Percentiles rank a stretch among this genome's conserved stretches.
phyloP scores from a whole-genome alignment of 2,888 invertebrate species.

The Escarpia spicata region DNA sequence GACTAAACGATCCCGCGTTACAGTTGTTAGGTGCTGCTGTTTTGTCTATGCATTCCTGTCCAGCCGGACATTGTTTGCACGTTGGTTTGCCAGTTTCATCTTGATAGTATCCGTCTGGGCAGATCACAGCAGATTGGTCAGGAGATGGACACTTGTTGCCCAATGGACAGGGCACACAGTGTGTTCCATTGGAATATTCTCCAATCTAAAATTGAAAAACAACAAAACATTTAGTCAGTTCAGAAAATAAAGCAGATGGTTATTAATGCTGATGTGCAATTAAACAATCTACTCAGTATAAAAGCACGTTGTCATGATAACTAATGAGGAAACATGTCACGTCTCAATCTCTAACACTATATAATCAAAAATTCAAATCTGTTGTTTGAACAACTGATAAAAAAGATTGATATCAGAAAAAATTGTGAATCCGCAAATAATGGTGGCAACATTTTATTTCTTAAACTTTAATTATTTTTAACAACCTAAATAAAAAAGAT shows the following conservation, averaged over 20 bases:
- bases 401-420: background rate
- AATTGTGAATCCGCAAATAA: background rate
- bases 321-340: background rate
- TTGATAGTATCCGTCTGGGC: slow-evolving; percentile 58
- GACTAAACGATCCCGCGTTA: slow-evolving; percentile 54
- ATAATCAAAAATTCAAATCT: background rate
- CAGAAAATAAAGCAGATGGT: background rate
- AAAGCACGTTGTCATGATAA: background rate
- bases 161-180: slow-evolving; percentile 52
- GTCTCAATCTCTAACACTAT: background rate
- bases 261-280: background rate
- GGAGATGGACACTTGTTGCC: slow-evolving; percentile 57
- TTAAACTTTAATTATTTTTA: background rate
- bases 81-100: slow-evolving; percentile 49
- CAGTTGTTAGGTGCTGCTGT: slow-evolving; percentile 49
- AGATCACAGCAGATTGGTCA: slow-evolving; percentile 46
- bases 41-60: slow-evolving; percentile 36
- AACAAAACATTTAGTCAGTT: background rate
- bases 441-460: background rate
- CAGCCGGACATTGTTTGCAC: slow-evolving; percentile 55
- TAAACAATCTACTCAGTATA: background rate
- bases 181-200: slow-evolving; percentile 53
- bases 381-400: background rate
- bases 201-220: slow-evolving; percentile 48
- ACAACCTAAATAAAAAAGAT: background rate